These are phyloP conservation scores for Mandrillus leucophaeus DNA, from an alignment of 2,113 vertebrate species.

Conservation along the genomic window DNA sequence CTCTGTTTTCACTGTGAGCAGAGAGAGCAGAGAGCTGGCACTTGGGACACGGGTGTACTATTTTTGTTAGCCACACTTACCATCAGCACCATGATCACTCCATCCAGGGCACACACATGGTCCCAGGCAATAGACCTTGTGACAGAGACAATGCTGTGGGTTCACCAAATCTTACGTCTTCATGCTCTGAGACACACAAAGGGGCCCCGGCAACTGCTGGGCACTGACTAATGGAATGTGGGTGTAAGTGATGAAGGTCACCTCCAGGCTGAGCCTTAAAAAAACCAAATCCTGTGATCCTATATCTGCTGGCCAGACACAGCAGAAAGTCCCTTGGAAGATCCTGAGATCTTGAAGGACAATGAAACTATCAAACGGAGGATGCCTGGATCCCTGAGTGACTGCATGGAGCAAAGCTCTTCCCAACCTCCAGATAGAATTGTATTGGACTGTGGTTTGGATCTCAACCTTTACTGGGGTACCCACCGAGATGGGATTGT, in stretches of 20 bases:
- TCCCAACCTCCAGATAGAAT: not conserved
- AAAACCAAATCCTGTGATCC: not conserved
- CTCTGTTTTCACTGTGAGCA: not conserved
- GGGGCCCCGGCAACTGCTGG: not conserved
- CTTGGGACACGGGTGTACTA: accelerated
- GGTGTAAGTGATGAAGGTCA: not conserved
- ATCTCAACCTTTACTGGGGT: not conserved
- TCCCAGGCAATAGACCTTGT: not conserved
- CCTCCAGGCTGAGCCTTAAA: not conserved
- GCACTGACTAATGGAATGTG: not conserved
- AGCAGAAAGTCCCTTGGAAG: not conserved
- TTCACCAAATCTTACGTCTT: not conserved
- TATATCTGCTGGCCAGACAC: not conserved
- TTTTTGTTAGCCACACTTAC: not conserved
- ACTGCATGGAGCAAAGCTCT: not conserved
- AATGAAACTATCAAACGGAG: not conserved
- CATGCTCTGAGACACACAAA: not conserved
- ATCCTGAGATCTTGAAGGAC: not conserved
- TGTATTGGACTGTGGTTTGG: not conserved
- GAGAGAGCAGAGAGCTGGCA: not conserved
- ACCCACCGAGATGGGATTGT: not conserved
- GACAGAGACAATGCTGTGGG: accelerated
- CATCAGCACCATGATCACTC: too few species aligned
- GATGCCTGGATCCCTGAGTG: not conserved
- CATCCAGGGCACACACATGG: accelerated